Base-by-base conservation (phyloP, 2,113 vertebrate species). In the Donacobius atricapilla region DNA sequence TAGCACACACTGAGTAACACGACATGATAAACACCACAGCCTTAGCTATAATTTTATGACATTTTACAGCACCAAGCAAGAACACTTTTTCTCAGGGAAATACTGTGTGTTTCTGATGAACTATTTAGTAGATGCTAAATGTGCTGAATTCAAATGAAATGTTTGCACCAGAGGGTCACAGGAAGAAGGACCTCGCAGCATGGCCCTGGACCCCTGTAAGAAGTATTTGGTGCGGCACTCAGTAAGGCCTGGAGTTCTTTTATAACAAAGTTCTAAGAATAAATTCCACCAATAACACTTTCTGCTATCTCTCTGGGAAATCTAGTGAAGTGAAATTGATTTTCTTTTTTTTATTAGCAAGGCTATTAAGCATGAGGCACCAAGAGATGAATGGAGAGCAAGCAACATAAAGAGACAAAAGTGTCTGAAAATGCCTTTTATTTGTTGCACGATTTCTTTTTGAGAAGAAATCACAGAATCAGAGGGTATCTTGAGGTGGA, bases 341-440 rank as follows among this genome's bases (percentile, higher is more conserved):
- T 97, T 98, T 97, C 94, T 90, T 96, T 86, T 86, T 96, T 90
- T 97, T 96, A 97, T 97, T 97, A 97, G 95, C 31, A 15, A 97
- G 95, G 89, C 89, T 97, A 97, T 96, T 97, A 97, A 97, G 96
- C 93, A 96, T 71, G 91, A 97, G 91, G 72, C 84, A 97, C 75
- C 51, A 37, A 73, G 64, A 91, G 58, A 96, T 70, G 96, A 97
- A 96, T 93, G 92, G 88, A 86, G 87, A 97, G 60, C n/a, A 73
- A 93, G 85, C 11, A 65, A 95, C 63, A 87, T 84, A 97, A 97
- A 96, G 91, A 93, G 69, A 92, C 2, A 71, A 88, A 96, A 94
- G 51, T 27, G 42, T 51, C 83, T 81, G 69, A 94, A 94, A 97
- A 90, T 28, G 18, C 18, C 31, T 72, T 87, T 77, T 90, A 54